phyloP scores from a whole-genome alignment of 2,113 vertebrate genomes.

The Microcebus jonahi region DNA sequence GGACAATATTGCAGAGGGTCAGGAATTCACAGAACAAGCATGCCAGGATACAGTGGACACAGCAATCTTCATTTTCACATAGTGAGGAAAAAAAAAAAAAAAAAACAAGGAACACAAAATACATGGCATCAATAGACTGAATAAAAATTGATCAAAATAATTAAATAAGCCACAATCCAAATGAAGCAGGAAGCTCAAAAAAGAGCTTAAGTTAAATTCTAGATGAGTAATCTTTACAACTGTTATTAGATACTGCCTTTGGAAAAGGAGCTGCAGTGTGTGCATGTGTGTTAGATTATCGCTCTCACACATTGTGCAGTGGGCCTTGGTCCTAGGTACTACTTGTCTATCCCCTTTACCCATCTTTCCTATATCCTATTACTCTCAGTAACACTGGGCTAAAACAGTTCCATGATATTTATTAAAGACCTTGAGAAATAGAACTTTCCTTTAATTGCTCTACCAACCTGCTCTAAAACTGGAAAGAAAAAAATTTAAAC shows the following conservation, averaged over 20 bases:
- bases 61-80: constrained; percentile 90
- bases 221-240: neutral
- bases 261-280: no score
- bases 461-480: neutral
- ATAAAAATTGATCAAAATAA: neutral
- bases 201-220: neutral
- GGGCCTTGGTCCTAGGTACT: neutral
- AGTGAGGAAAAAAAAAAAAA: constrained; percentile 52
- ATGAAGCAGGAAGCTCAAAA: neutral
- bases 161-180: neutral
- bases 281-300: neutral
- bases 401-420: neutral
- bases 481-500: neutral
- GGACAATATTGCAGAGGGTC: constrained; percentile 96
- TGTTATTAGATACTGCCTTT: neutral
- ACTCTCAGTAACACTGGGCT: neutral
- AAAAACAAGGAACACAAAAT: neutral
- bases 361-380: neutral
- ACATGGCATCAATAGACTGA: neutral
- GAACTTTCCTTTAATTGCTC: neutral
- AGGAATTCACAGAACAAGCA: constrained; percentile 99
- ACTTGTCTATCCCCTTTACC: neutral
- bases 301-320: neutral
- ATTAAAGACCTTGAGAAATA: neutral
- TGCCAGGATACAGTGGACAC: constrained; percentile 98